phyloP scores from a whole-genome alignment of 2,888 invertebrate species.

The Lagria hirta region DNA sequence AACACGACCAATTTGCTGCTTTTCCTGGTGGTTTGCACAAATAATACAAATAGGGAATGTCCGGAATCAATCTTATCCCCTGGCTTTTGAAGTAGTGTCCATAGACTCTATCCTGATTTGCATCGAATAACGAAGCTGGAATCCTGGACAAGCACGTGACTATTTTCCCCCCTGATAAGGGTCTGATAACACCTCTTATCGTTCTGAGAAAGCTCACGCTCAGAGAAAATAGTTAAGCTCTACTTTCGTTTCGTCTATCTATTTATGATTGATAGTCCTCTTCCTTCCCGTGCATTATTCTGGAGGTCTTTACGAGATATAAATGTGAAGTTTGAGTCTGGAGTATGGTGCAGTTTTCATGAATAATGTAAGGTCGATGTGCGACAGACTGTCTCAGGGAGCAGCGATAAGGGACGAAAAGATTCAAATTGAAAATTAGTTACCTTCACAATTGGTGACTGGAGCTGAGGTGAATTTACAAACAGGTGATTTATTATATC shows the following conservation, averaged over 20 bases:
- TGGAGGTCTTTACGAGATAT: slow-evolving; percentile 47
- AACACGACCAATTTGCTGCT: too few relatives aligned
- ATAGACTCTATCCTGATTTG: slow-evolving; percentile 48
- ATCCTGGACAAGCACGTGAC: slow-evolving; percentile 41
- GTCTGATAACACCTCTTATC: slow-evolving; percentile 40
- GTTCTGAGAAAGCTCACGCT: too few relatives aligned
- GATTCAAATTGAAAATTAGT: slow-evolving; percentile 54
- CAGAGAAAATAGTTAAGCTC: too few relatives aligned
- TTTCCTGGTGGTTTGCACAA: too few relatives aligned
- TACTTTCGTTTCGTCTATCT: too few relatives aligned
- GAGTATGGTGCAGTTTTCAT: slow-evolving; percentile 50
- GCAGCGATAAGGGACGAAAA: slow-evolving; percentile 46
- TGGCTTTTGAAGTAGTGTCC: too few relatives aligned
- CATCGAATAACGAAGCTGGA: slow-evolving; percentile 46
- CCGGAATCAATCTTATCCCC: too few relatives aligned
- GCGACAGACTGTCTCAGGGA: slow-evolving; percentile 47
- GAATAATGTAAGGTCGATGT: slow-evolving; percentile 53
- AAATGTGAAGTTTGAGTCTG: too few relatives aligned
- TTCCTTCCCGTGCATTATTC: slow-evolving; percentile 32
- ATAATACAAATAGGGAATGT: too few relatives aligned
- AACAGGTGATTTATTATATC: slow-evolving; percentile 33
- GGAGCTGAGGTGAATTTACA: slow-evolving; percentile 36
- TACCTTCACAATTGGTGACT: slow-evolving; percentile 47
- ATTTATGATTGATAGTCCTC: slow-evolving; percentile 38
- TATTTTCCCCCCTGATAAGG: slow-evolving; percentile 40